Base-by-base conservation (phyloP, 1,140 invertebrate species). In the Adelges cooleyi region DNA sequence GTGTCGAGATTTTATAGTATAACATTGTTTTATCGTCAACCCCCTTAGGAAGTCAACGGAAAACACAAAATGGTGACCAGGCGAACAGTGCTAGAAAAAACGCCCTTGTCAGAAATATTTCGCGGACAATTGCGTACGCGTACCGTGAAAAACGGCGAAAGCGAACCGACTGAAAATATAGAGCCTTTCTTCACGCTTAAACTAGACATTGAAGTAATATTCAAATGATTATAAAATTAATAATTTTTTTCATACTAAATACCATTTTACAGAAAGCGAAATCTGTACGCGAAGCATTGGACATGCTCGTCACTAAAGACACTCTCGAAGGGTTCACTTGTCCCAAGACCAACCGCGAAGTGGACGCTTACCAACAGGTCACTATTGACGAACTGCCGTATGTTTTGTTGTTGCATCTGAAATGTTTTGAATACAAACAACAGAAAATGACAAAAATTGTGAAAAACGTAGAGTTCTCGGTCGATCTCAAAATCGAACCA, bases 111-210 rank as follows among this genome's bases (percentile, higher is more conserved):
- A 22, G 88, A 93, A 70, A 93, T 96, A 67, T 95, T 96, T 77
- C 83, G 89, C 56, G 93, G 94, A 17, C 86, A 91, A 72, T 80
- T 93, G 42, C 82, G 91, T 53, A 89, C 89, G n/a, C 82, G 86
- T 10, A 79, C 95, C 52, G 84, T 86, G 65, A 81, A 90, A 67
- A 80, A 84, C 38, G 84, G 86, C 22, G 56, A 62, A 62, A 62
- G 44, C 46, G 84, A 86, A 67, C 80, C 84, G 73, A 79, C 84
- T 49, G 81, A 78, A 44, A 84, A 89, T 72, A 84, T 95, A 65
- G 88, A 95, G 75, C 92, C 93, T 3, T 97, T 96, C 76, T 94
- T 94, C 73, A 93, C 92, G 3, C 77, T 96, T 13, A 91, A 92
- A 73, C 79, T 97, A 36, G 93, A 96, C 71, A 94, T 96, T 71